Evolutionary conservation across 2,113 vertebrate genomes (phyloP), one percentile per base, ranked within the genome.

Genomic region (Abramis brama): DNA sequence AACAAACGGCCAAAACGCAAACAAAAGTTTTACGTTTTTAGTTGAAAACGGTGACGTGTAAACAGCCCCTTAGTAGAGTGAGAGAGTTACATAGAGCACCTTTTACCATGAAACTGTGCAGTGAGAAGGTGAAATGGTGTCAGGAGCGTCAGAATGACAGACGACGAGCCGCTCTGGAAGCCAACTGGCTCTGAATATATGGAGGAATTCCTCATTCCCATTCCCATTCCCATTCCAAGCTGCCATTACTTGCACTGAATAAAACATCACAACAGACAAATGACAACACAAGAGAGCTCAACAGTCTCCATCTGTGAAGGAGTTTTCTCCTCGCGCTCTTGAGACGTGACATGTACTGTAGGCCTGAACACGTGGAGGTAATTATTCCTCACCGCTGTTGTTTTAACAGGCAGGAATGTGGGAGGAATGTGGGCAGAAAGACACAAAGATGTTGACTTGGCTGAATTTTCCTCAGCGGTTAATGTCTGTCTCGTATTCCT

Each of bases 341-440:
- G 39, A 23, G 64, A 75, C 9, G 33, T 27, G 27, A 70, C 7
- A 84, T n/a, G n/a, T n/a, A n/a, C n/a, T 62, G 52, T 50, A 79
- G 86, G 66, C 75, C 66, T 39, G 62, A 83, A 91, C 93, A 94
- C 91, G 86, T 93, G 92, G 79, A 91, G 78, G 78, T 88, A 90
- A 93, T 94, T 93, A 93, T 89, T 80, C 79, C 88, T 86, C 85
- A 87, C 87, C 86, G 68, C 88, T 87, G 64, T 84, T 90, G 87
- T 90, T 86, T 64, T 87, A 75, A 83, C 85, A 85, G 45, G 82
- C 79, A 91, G 86, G 91, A 93, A 93, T 76, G n/a, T 50, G 75
- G n/a, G 13, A 9, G 75, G 75, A 77, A 77, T 94, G 78, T 87
- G 77, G 55, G 92, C 91, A 92, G 60, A 82, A 82, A 45, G 57